Conservation (phyloP, 2,888 invertebrate species). For the Dorcus parallelipipedus region DNA sequence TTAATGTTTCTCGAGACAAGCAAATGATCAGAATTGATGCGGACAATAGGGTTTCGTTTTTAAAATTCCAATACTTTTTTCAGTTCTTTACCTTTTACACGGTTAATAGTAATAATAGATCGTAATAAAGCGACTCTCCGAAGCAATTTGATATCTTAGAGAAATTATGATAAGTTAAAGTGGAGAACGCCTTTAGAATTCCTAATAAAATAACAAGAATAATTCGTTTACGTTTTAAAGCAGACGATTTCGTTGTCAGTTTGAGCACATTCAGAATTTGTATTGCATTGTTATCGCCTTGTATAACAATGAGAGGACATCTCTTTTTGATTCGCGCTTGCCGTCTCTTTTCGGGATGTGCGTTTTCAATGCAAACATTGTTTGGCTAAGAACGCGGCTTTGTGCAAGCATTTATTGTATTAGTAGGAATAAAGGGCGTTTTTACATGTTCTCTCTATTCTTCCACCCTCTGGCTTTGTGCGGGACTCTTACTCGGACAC, state of each 20-base stretch:
- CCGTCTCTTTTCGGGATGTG: slow-evolving; percentile 20
- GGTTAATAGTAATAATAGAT: no score
- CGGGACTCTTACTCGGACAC: slow-evolving; percentile 20
- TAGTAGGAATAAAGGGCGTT: slow-evolving; percentile 41
- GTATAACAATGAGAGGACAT: slow-evolving; percentile 21
- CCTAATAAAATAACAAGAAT: neutral
- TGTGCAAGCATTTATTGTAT: slow-evolving; percentile 44
- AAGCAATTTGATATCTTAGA: no score
- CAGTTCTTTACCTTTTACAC: no score
- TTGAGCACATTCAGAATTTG: slow-evolving; percentile 34
- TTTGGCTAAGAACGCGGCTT: slow-evolving; percentile 37
- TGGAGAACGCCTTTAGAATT: neutral
- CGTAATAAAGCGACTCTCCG: no score
- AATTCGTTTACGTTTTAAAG: slow-evolving; percentile 1
- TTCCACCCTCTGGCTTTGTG: slow-evolving; percentile 27
- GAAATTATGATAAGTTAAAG: no score
- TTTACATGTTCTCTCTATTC: slow-evolving; percentile 37
- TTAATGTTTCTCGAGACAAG: neutral
- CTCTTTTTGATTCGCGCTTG: slow-evolving; percentile 21
- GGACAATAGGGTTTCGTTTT: no score
- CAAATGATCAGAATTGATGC: no score
- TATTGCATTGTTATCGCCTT: slow-evolving; percentile 30
- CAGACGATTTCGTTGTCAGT: slow-evolving; percentile 32
- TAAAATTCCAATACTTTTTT: no score
- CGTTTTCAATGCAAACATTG: slow-evolving; percentile 35